Conservation (phyloP, 2,797 vertebrate genomes). For the Channallabes apus region DNA sequence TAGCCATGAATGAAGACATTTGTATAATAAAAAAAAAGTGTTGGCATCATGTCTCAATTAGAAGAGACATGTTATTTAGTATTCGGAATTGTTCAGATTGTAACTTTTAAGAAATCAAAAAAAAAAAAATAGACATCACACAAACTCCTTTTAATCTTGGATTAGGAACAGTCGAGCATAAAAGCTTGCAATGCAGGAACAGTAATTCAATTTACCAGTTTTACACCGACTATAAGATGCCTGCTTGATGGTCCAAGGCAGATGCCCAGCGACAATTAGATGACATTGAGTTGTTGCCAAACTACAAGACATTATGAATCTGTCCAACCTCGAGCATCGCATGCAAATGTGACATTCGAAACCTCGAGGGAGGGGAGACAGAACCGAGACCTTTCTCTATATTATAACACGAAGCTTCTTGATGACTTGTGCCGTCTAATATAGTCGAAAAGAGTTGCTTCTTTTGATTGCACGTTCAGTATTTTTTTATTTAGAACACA, state of each 20-base stretch:
- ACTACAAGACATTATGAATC: constrained; percentile 52
- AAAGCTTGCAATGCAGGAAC: constrained; percentile 18
- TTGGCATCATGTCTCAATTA: background rate
- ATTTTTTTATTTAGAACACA: background rate
- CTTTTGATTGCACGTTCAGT: constrained; percentile 16
- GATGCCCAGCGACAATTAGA: constrained; percentile 47
- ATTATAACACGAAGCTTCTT: constrained; percentile 36
- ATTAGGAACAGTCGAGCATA: constrained; percentile 16
- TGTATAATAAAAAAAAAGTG: background rate
- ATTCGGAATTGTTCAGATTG: background rate
- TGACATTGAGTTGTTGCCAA: constrained; percentile 49
- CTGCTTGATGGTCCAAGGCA: constrained; percentile 48
- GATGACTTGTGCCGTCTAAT: constrained; percentile 30
- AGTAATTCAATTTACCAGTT: constrained; percentile 39
- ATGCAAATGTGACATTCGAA: constrained; percentile 56
- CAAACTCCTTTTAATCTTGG: constrained; percentile 10
- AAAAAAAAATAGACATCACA: background rate
- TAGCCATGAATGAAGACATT: background rate
- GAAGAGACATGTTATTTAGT: background rate
- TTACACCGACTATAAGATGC: constrained; percentile 36
- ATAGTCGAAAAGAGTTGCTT: constrained; percentile 32
- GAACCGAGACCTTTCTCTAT: constrained; percentile 25
- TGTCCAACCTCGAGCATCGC: constrained; percentile 39
- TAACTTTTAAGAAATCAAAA: background rate
- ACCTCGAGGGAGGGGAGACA: constrained; percentile 30